phyloP scores from a whole-genome alignment of 2,797 vertebrate genomes.

The Xyrichtys novacula region DNA sequence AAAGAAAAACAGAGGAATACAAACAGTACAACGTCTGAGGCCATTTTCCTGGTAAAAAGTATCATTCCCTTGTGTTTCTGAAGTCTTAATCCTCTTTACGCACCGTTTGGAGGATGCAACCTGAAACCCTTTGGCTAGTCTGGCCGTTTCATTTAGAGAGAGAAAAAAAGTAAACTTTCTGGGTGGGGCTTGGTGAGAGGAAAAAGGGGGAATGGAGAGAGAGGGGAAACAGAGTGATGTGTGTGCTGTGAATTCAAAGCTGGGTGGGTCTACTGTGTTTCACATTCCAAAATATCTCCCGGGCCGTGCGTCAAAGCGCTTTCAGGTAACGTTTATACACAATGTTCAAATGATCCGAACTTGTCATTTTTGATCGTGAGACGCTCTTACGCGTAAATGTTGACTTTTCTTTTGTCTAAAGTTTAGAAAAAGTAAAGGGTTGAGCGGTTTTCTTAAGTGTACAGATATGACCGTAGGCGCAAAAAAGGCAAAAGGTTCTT shows the following conservation, averaged over 20 bases:
- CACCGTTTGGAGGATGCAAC: conserved; percentile 25
- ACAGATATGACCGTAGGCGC: conserved; percentile 24
- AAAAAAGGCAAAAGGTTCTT: conserved; percentile 5
- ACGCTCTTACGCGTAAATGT: not conserved
- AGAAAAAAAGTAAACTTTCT: conserved; percentile 60
- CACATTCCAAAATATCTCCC: conserved; percentile 74
- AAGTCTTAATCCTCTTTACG: conserved; percentile 24
- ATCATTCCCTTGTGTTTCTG: not conserved
- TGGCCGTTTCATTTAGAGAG: conserved; percentile 56
- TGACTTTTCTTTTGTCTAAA: not conserved
- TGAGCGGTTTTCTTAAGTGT: conserved; percentile 21
- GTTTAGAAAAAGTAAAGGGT: not conserved
- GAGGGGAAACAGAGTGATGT: conserved; percentile 73
- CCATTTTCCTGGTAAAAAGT: not conserved
- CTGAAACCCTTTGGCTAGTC: conserved; percentile 50
- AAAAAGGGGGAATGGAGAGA: conserved; percentile 76
- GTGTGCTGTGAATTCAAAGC: conserved; percentile 71
- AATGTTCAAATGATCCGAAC: conserved; percentile 19
- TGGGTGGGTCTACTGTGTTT: conserved; percentile 79
- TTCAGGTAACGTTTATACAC: conserved; percentile 73
- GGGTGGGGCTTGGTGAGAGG: conserved; percentile 82
- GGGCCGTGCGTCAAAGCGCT: conserved; percentile 67
- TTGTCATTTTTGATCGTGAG: not conserved
- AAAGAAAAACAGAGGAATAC: no score
- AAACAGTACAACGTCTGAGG: not conserved